These are phyloP conservation scores for Eutolmus rufibarbis DNA, from an alignment of 2,888 invertebrate species.

Conservation along the genomic window DNA sequence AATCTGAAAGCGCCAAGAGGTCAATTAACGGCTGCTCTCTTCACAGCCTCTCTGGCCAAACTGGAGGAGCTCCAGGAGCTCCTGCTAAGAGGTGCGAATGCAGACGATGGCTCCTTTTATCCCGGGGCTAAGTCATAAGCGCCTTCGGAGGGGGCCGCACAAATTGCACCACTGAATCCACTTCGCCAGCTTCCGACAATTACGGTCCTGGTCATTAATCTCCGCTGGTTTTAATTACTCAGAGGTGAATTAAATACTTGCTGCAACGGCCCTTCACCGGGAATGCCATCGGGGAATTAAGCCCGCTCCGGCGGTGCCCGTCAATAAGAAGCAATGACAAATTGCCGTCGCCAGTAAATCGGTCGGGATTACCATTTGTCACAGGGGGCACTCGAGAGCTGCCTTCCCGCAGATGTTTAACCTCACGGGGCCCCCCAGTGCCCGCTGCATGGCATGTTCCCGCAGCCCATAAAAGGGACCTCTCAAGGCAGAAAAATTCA, in stretches of 20 bases:
- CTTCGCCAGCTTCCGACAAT: not conserved
- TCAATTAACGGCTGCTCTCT: slow-evolving; percentile 12
- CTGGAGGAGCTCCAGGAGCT: not conserved
- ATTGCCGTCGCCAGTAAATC: not conserved
- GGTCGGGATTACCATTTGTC: not conserved
- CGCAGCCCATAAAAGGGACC: not conserved
- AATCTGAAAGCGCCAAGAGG: slow-evolving; percentile 10
- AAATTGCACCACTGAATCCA: not conserved
- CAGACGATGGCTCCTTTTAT: not conserved
- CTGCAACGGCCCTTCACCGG: not conserved
- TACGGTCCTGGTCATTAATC: slow-evolving; percentile 34
- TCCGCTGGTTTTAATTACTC: slow-evolving; percentile 30
- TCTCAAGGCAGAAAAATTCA: not conserved
- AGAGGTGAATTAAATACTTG: slow-evolving; percentile 30
- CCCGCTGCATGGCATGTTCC: not conserved
- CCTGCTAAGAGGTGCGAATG: not conserved
- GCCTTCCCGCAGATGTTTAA: not conserved
- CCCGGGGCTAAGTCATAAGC: not conserved
- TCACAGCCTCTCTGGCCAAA: not conserved
- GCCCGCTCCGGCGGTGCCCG: not conserved
- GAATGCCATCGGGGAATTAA: not conserved
- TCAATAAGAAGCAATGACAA: not conserved
- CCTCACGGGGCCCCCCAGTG: not conserved
- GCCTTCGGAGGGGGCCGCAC: not conserved
- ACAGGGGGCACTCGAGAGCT: not conserved